These are phyloP conservation scores for Lysiphlebus fabarum DNA, from an alignment of 1,140 invertebrate genomes.

Conservation along the genomic window DNA sequence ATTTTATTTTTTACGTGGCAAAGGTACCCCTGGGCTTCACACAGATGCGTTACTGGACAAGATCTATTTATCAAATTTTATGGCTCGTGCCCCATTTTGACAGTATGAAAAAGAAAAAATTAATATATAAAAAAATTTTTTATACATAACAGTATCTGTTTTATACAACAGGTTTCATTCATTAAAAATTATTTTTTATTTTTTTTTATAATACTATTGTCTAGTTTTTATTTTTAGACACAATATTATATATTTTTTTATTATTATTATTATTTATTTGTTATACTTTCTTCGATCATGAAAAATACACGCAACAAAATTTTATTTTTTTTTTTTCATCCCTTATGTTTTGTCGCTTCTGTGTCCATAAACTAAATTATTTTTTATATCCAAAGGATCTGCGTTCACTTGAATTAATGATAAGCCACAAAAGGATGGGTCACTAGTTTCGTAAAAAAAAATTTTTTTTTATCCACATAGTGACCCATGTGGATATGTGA, in stretches of 20 bases:
- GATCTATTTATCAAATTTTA: constrained; percentile 45
- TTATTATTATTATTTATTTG: constrained; percentile 14
- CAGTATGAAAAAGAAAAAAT: constrained; percentile 20
- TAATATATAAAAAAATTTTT: constrained; percentile 6
- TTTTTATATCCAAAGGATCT: constrained; percentile 48
- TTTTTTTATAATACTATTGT: background rate
- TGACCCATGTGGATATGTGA: too few species aligned
- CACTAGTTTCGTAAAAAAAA: constrained; percentile 28
- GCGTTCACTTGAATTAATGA: constrained; percentile 46
- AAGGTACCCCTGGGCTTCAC: constrained; percentile 29
- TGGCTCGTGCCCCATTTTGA: constrained; percentile 21
- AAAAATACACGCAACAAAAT: background rate
- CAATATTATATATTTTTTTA: constrained; percentile 2
- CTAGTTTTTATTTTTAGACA: constrained; percentile 18
- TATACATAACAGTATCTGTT: constrained; percentile 37
- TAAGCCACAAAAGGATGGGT: constrained; percentile 33
- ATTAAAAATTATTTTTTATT: background rate
- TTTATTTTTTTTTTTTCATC: constrained; percentile 7
- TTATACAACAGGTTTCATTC: constrained; percentile 44
- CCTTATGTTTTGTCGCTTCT: constrained; percentile 35
- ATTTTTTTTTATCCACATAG: too few species aligned
- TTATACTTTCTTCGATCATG: constrained; percentile 1
- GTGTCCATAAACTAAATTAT: constrained; percentile 52
- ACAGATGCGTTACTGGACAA: constrained; percentile 42
- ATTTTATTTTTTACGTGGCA: constrained; percentile 34